These are phyloP conservation scores for Harpagifer antarcticus DNA, from an alignment of 2,797 vertebrate species.

Conservation along the genomic window DNA sequence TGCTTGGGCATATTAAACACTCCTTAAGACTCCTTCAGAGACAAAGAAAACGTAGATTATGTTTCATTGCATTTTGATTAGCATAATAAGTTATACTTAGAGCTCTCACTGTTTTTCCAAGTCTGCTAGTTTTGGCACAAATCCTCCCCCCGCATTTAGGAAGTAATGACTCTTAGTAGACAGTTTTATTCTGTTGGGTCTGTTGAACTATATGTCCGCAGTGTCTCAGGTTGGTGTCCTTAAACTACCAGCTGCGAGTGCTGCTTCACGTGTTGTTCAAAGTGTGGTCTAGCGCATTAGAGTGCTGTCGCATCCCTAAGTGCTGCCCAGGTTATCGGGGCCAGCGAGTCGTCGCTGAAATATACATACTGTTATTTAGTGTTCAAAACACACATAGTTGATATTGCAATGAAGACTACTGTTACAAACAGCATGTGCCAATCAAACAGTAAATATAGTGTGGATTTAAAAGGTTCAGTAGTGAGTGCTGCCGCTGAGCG, in stretches of 20 bases:
- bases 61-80: neutral
- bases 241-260: slow-evolving; percentile 4
- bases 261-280: slow-evolving; percentile 62
- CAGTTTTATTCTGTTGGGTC: slow-evolving; percentile 16
- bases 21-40: slow-evolving; percentile 22
- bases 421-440: neutral
- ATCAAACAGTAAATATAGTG: neutral
- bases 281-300: slow-evolving; percentile 54
- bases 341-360: slow-evolving; percentile 44
- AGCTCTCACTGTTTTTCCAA: neutral
- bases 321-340: slow-evolving; percentile 46
- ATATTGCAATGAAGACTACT: neutral
- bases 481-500: neutral
- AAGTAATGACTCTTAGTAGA: neutral
- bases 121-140: slow-evolving; percentile 13
- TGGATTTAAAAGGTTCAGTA: neutral
- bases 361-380: slow-evolving; percentile 18
- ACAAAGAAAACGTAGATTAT: neutral
- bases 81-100: slow-evolving; percentile 14
- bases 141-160: neutral
- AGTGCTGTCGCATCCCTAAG: slow-evolving; percentile 65
- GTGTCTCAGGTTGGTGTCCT: slow-evolving; percentile 24
- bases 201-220: neutral
- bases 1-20: slow-evolving; percentile 32
- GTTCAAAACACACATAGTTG: neutral